Conservation (phyloP, 2,888 invertebrate genomes). For the Antitype chi region DNA sequence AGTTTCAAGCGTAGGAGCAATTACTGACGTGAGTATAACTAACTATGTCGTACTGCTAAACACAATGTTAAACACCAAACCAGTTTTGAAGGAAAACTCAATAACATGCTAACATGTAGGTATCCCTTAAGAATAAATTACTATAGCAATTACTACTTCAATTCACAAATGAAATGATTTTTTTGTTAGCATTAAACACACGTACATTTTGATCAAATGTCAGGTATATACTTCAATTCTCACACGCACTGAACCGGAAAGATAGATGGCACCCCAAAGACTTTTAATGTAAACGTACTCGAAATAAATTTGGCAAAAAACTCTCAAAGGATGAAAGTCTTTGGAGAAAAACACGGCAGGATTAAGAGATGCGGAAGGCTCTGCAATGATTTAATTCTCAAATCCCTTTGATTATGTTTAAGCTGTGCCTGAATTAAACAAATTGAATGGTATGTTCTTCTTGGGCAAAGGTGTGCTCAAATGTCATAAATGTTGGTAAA, state of each 20-base stretch:
- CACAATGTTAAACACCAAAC: neutral
- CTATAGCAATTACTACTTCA: neutral
- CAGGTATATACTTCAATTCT: constrained; percentile 57
- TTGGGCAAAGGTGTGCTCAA: neutral
- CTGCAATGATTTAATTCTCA: constrained; percentile 35
- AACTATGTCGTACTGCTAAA: neutral
- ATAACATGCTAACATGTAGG: neutral
- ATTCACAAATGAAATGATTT: constrained; percentile 38
- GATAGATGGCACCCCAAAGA: constrained; percentile 67
- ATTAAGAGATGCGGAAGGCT: constrained; percentile 30
- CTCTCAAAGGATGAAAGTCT: constrained; percentile 57
- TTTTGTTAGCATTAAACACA: constrained; percentile 57
- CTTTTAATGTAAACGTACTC: constrained; percentile 66
- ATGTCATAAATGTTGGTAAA: neutral
- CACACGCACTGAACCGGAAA: constrained; percentile 59
- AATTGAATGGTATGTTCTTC: constrained; percentile 7
- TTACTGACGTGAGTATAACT: neutral
- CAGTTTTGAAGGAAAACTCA: neutral
- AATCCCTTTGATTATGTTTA: constrained; percentile 30
- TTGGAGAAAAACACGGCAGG: constrained; percentile 41
- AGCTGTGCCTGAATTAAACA: constrained; percentile 16
- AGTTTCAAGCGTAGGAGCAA: neutral
- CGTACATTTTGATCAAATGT: constrained; percentile 35
- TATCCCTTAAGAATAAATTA: neutral
- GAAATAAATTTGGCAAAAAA: constrained; percentile 68